phyloP scores from a whole-genome alignment of 2,797 vertebrate species.

The Arrhamphus sclerolepis region DNA sequence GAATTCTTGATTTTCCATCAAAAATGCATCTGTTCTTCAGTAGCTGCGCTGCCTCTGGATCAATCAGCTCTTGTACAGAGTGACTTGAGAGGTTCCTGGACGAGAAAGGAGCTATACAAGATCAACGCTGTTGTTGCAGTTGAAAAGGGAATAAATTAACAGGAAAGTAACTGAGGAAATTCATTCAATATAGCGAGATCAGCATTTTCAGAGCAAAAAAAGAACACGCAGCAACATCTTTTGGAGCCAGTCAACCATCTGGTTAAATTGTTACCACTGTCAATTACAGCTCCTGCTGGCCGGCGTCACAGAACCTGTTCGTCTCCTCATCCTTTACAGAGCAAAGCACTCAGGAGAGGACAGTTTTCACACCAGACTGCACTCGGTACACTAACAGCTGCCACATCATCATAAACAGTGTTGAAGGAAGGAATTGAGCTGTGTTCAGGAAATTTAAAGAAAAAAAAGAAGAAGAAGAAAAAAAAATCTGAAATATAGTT shows the following conservation, averaged over 20 bases:
- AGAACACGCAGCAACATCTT: conserved; percentile 17
- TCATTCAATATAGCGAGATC: neutral
- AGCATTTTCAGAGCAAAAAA: conserved; percentile 42
- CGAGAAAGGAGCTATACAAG: too few species aligned
- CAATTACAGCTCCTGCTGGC: conserved; percentile 28
- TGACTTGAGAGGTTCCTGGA: too few species aligned
- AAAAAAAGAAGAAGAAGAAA: too few species aligned
- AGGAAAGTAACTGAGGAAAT: conserved; percentile 12
- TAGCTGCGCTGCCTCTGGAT: neutral
- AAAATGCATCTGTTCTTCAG: neutral
- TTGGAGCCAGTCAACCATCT: conserved; percentile 36
- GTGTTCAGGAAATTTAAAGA: neutral
- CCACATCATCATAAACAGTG: conserved; percentile 64
- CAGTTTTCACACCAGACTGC: conserved; percentile 69
- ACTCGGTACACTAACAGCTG: conserved; percentile 62
- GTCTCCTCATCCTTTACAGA: conserved; percentile 46
- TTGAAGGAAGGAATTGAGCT: conserved; percentile 17
- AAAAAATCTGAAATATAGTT: neutral
- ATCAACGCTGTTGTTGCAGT: neutral
- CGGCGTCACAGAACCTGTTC: conserved; percentile 14
- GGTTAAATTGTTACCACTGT: conserved; percentile 38
- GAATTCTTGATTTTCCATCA: neutral
- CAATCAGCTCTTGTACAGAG: neutral
- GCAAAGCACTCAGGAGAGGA: conserved; percentile 54
- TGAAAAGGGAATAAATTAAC: conserved; percentile 21